phyloP scores from a whole-genome alignment of 1,140 invertebrate species.

The Drosophila guanche region DNA sequence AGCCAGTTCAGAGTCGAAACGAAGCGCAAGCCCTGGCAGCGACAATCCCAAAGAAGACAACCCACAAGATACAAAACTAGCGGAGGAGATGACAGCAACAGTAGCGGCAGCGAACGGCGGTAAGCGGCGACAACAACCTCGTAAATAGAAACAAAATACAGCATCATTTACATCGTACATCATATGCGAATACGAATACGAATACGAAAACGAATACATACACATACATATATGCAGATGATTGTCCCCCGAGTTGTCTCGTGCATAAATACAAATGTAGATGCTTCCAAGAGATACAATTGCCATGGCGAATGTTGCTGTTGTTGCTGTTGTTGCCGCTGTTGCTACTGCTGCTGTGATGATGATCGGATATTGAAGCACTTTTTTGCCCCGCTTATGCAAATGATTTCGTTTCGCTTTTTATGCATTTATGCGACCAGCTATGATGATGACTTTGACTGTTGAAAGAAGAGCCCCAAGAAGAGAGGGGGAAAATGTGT shows the following conservation, averaged over 20 bases:
- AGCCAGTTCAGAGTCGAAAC: too few relatives aligned
- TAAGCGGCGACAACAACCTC: constrained; percentile 1
- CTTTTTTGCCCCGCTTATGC: constrained; percentile 49
- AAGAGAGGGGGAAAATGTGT: too few relatives aligned
- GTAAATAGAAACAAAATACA: constrained; percentile 22
- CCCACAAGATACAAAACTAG: background rate
- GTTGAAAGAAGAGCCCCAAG: background rate
- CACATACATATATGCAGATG: constrained; percentile 15
- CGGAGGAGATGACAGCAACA: background rate
- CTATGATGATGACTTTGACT: constrained; percentile 25
- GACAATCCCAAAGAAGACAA: too few relatives aligned
- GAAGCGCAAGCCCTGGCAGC: too few relatives aligned
- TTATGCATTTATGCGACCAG: constrained; percentile 67
- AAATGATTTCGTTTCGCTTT: constrained; percentile 53
- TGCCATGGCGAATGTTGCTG: constrained; percentile 25
- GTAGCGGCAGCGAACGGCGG: background rate
- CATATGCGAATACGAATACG: constrained; percentile 1
- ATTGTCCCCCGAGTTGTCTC: constrained; percentile 11
- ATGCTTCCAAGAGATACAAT: constrained; percentile 25
- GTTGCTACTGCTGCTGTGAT: constrained; percentile 2
- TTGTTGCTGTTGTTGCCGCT: constrained; percentile 1
- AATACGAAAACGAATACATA: background rate
- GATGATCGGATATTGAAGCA: constrained; percentile 26
- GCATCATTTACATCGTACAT: too few relatives aligned
- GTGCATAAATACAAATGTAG: constrained; percentile 54